Base-by-base conservation (phyloP, 2,797 vertebrate genomes). In the Sus cebifrons region DNA sequence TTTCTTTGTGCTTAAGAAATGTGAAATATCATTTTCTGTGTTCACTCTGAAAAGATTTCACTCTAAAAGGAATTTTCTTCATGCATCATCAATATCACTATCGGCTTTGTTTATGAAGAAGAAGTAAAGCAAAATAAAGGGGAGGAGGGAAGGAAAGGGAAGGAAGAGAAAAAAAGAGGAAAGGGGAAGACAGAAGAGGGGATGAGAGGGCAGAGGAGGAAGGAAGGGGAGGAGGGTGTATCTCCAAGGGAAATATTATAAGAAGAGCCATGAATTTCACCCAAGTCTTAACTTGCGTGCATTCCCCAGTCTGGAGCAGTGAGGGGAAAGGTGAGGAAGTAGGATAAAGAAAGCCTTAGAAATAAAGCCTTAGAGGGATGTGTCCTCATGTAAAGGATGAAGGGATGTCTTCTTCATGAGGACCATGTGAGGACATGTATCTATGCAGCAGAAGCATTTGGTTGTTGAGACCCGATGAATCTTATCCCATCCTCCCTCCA, bases 161-260 rank as follows among this genome's bases (percentile, higher is more conserved):
- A 21, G 1, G 6, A 29, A 62, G 44, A 49, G 44, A 49, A 49
- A 49, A 6, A 88, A 75, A 27, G 16, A 16, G 6, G 7, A 40
- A 36, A 25, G 4, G 0, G 8, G 2, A 29, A 4, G 17, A 32
- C 0, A 29, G 4, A 13, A n/a, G 7, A 36, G 44, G 14, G 0
- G 0, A 25, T 18, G 0, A 32, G 14, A 54, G 1, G 17, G 3
- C 2, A 68, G 17, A 15, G 1, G 20, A 25, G 4, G 25, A 18
- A 32, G 20, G 2, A 16, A 49, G 10, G 23, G 11, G 20, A 44
- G 65, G 2, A 86, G 16, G 83, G 64, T 49, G 29, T 1, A 3
- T 40, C 16, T 85, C 21, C 78, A 77, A 62, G 73, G 10, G 8
- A 81, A 83, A 54, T 11, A 23, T 36, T 3, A 54, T 7, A n/a